phyloP scores from a whole-genome alignment of 2,797 vertebrate genomes.

The Manis pentadactyla region DNA sequence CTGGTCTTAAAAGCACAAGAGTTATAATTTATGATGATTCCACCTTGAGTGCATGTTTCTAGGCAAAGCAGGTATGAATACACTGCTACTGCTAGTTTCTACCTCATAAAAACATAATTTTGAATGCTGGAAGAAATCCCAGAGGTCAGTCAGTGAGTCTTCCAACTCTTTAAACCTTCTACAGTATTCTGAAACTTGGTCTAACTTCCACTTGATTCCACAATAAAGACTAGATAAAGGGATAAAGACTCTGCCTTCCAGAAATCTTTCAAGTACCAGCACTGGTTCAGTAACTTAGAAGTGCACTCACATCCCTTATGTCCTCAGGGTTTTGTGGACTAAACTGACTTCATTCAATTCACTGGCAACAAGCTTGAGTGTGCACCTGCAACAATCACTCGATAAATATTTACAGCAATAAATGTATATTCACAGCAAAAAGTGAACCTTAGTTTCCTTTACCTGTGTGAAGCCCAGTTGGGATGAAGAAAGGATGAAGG shows the following conservation, averaged over 20 bases:
- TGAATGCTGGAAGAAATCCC: background rate
- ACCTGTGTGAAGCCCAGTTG: conserved; percentile 99
- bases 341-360: background rate
- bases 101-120: background rate
- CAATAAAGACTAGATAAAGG: too few species aligned
- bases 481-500: conserved; percentile 97
- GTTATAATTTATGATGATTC: background rate
- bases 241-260: background rate
- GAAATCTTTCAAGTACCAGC: background rate
- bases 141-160: background rate
- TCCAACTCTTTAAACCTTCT: background rate
- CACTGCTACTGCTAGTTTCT: background rate
- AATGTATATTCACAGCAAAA: background rate
- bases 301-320: background rate
- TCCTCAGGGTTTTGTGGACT: background rate
- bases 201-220: background rate
- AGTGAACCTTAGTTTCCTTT: conserved; percentile 64
- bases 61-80: background rate
- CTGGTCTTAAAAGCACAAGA: background rate
- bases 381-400: background rate
- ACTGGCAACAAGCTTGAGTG: background rate
- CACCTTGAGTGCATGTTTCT: background rate
- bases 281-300: background rate
- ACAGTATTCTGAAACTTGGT: background rate
- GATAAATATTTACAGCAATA: background rate